Conservation (phyloP, 2,888 invertebrate genomes). For the Andrena fulva region DNA sequence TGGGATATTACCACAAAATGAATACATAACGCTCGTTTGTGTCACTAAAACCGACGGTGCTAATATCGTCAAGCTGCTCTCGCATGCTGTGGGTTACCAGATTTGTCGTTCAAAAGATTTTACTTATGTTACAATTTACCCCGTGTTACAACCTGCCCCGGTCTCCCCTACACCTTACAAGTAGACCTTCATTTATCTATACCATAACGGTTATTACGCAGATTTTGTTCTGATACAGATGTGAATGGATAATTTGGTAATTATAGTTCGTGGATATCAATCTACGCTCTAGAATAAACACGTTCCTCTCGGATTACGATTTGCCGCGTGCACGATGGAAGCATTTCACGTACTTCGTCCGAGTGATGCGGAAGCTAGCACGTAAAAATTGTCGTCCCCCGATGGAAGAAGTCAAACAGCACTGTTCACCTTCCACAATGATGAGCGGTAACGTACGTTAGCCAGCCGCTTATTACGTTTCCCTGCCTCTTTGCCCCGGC, state of each 20-base stretch:
- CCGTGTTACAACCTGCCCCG: no score
- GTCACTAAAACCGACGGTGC: no score
- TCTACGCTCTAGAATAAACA: neutral
- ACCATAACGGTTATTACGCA: no score
- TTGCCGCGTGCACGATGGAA: neutral
- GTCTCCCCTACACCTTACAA: no score
- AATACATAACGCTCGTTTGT: no score
- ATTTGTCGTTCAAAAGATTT: no score
- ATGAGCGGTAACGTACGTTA: constrained; percentile 66
- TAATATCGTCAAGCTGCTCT: no score
- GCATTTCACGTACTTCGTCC: constrained; percentile 10
- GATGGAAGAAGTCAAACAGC: constrained; percentile 55
- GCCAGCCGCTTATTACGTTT: constrained; percentile 66
- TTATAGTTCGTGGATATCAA: neutral
- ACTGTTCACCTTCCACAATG: constrained; percentile 66
- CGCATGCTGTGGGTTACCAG: no score
- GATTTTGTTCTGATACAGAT: no score
- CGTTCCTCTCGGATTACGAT: neutral
- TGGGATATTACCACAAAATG: no score
- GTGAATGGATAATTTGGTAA: neutral
- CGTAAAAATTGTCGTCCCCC: constrained; percentile 55
- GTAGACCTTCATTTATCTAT: no score
- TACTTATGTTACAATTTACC: no score
- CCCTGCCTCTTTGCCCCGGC: constrained; percentile 41
- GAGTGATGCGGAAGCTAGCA: constrained; percentile 60